These are phyloP conservation scores for Dicyrtoma fusca DNA, from an alignment of 2,888 invertebrate genomes.

Conservation along the genomic window DNA sequence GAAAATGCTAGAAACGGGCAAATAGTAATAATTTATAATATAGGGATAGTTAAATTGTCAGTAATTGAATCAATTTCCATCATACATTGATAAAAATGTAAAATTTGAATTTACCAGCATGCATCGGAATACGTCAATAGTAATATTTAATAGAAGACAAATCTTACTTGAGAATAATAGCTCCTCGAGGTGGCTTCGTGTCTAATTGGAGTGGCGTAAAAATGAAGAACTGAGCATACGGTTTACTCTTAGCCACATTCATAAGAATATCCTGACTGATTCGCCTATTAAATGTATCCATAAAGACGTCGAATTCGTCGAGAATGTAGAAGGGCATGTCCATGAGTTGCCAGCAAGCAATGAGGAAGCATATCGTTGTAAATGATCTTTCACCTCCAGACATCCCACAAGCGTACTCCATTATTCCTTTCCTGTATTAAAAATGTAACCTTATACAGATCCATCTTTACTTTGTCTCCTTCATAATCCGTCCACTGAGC, in stretches of 20 bases:
- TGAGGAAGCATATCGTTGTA: constrained; percentile 90
- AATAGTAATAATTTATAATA: no score
- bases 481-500: no score
- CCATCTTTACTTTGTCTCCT: neutral
- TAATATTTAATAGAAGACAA: no score
- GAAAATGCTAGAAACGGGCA: no score
- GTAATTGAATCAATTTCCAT: no score
- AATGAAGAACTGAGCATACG: constrained; percentile 79
- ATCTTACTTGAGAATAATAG: constrained; percentile 68
- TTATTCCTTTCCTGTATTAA: constrained; percentile 31
- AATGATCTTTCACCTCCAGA: constrained; percentile 96
- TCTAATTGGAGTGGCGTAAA: constrained; percentile 83
- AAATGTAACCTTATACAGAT: neutral
- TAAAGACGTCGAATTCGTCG: constrained; percentile 97
- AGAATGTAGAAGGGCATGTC: constrained; percentile 90
- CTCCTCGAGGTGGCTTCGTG: constrained; percentile 62
- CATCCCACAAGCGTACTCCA: constrained; percentile 60
- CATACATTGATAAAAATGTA: no score
- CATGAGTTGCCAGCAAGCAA: constrained; percentile 90
- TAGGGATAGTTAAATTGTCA: no score
- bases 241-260: constrained; percentile 71
- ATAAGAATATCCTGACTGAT: constrained; percentile 78
- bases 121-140: no score
- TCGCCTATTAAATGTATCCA: constrained; percentile 84
- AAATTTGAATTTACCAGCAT: no score